Percentiles rank a stretch among this genome's conserved stretches.
phyloP scores from a whole-genome alignment of 2,888 invertebrate species.

The Leptogaster cylindrica region DNA sequence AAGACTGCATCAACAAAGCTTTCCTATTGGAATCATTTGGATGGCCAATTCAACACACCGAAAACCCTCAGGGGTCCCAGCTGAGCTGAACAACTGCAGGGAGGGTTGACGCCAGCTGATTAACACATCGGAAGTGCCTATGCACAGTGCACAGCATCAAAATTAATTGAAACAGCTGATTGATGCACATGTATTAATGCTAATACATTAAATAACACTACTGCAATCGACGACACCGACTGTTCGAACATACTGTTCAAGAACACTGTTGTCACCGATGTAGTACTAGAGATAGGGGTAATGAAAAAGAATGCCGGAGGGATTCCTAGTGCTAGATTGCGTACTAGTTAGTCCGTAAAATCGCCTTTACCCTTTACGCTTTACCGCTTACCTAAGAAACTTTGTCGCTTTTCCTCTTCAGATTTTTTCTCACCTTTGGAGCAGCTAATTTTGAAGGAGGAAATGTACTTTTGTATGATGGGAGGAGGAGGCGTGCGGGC shows the following conservation, averaged over 20 bases:
- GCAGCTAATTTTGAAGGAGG: slow-evolving; percentile 30
- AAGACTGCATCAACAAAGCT: slow-evolving; percentile 13
- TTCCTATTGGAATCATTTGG: slow-evolving; percentile 19
- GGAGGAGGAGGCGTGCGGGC: not conserved
- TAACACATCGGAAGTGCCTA: slow-evolving; percentile 8
- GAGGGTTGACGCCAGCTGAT: slow-evolving; percentile 5
- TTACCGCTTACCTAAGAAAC: slow-evolving; percentile 25
- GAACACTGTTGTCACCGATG: too few species aligned
- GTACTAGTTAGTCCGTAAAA: slow-evolving; percentile 1
- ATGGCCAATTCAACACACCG: too few species aligned
- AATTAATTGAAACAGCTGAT: slow-evolving; percentile 39
- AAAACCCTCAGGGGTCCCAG: not conserved
- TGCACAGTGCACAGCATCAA: slow-evolving; percentile 24
- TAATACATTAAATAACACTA: not conserved
- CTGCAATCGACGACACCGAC: too few species aligned
- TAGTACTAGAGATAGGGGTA: too few species aligned
- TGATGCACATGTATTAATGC: not conserved
- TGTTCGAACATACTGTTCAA: too few species aligned
- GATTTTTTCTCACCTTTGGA: slow-evolving; percentile 26
- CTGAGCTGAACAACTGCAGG: not conserved
- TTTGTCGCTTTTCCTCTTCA: slow-evolving; percentile 30
- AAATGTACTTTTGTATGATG: slow-evolving; percentile 31
- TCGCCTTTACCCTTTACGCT: slow-evolving; percentile 22
- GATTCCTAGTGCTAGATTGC: too few species aligned
- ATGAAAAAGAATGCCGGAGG: too few species aligned